These are phyloP conservation scores for Cyrtodaria siliqua DNA, from an alignment of 2,888 invertebrate species.

Conservation along the genomic window DNA sequence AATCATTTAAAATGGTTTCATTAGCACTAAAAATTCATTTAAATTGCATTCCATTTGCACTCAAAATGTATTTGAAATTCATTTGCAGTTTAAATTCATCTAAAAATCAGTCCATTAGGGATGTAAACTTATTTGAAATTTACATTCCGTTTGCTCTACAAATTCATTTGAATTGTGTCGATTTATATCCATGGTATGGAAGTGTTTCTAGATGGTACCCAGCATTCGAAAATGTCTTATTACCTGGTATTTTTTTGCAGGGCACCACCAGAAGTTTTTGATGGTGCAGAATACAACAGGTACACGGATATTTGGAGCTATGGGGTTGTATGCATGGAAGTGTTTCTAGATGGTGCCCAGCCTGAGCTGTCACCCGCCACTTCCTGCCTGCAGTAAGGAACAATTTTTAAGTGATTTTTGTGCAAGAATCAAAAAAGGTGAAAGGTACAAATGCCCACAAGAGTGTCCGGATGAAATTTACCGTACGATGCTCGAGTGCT, in stretches of 20 bases:
- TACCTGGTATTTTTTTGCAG: conserved; percentile 14
- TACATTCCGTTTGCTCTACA: too few relatives aligned
- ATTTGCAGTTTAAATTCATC: too few relatives aligned
- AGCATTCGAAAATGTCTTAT: too few relatives aligned
- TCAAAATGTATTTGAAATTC: too few relatives aligned
- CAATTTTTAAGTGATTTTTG: background rate
- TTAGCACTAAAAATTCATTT: too few relatives aligned
- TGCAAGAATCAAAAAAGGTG: conserved; percentile 10
- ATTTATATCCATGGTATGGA: too few relatives aligned
- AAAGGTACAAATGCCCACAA: conserved; percentile 17
- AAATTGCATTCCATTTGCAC: too few relatives aligned
- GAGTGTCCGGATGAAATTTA: conserved; percentile 32
- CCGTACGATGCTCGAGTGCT: conserved; percentile 31
- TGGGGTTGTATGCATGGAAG: conserved; percentile 47
- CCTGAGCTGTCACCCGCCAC: conserved; percentile 44
- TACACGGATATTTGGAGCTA: conserved; percentile 59
- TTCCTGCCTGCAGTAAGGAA: background rate
- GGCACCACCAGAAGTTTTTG: conserved; percentile 35
- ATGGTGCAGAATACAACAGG: conserved; percentile 12
- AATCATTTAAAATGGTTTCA: too few relatives aligned
- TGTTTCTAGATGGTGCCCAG: conserved; percentile 33
- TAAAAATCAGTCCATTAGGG: too few relatives aligned
- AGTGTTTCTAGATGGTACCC: too few relatives aligned
- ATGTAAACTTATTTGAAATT: too few relatives aligned
- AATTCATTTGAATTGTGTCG: too few relatives aligned